phyloP scores from a whole-genome alignment of 64 coral and sea anemone species.

The Astreopora myriophthalma region DNA sequence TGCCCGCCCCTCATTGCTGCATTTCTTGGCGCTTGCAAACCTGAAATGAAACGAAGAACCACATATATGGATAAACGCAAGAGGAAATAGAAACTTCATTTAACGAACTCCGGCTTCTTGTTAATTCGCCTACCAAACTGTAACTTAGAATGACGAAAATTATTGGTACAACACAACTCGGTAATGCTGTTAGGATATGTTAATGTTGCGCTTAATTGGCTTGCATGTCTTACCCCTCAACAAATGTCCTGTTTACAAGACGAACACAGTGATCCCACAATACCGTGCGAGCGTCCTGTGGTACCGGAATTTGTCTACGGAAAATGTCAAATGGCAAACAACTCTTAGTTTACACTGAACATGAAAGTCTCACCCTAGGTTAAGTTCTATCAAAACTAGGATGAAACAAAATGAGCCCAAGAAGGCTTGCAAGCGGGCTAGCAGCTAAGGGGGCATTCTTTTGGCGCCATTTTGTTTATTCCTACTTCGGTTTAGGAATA shows the following conservation, averaged over 20 bases:
- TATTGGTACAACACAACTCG: too few species aligned
- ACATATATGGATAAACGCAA: too few species aligned
- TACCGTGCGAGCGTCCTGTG: constrained; percentile 83
- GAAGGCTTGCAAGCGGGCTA: too few species aligned
- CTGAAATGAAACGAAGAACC: not conserved
- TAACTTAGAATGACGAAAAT: too few species aligned
- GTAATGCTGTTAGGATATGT: not conserved
- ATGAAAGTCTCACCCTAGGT: not conserved
- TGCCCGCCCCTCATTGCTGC: constrained; percentile 97
- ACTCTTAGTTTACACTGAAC: not conserved
- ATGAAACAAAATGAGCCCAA: too few species aligned
- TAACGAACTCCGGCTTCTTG: too few species aligned
- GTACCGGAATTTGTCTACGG: constrained; percentile 88
- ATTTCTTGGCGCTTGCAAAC: constrained; percentile 95
- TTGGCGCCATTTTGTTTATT: too few species aligned
- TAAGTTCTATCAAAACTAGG: too few species aligned
- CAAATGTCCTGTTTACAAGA: constrained; percentile 93
- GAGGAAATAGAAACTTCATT: not conserved
- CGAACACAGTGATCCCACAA: constrained; percentile 98
- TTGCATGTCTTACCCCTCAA: constrained; percentile 81
- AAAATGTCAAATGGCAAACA: not conserved
- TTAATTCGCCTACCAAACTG: too few species aligned
- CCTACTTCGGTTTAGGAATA: too few species aligned
- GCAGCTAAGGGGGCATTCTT: too few species aligned
- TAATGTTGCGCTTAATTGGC: not conserved